Conservation (phyloP, 2,113 vertebrate genomes). For the Cichladusa arquata region DNA sequence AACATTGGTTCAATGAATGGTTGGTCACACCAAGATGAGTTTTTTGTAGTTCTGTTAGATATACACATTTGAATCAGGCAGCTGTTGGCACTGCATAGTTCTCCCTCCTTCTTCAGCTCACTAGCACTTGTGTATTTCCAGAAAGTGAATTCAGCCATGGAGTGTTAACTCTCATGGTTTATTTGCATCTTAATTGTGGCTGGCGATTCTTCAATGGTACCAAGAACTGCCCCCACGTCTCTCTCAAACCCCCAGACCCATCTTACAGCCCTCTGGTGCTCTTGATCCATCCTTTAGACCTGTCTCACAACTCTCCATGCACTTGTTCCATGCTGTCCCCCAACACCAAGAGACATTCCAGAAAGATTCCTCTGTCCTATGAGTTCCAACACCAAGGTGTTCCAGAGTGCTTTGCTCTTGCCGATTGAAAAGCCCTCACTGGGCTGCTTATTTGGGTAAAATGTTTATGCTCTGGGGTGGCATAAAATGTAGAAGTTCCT, state of each 20-base stretch:
- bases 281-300: neutral
- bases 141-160: neutral
- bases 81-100: neutral
- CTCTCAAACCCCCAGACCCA: neutral
- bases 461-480: neutral
- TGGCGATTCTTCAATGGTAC: neutral
- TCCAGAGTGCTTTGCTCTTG: neutral
- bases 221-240: too few species aligned
- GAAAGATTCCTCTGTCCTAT: fast-evolving
- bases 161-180: neutral
- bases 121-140: neutral
- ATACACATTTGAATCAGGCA: neutral
- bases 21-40: neutral
- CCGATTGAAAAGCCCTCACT: neutral
- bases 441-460: neutral
- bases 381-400: neutral
- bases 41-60: neutral
- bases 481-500: neutral
- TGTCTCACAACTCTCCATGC: neutral
- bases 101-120: neutral
- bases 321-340: neutral
- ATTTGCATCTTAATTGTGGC: neutral
- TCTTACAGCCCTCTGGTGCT: neutral
- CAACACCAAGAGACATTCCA: neutral
- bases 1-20: neutral